Evolutionary conservation across 2,113 vertebrate genomes (phyloP).

Genomic region (Brachyhypopomus gauderio): DNA sequence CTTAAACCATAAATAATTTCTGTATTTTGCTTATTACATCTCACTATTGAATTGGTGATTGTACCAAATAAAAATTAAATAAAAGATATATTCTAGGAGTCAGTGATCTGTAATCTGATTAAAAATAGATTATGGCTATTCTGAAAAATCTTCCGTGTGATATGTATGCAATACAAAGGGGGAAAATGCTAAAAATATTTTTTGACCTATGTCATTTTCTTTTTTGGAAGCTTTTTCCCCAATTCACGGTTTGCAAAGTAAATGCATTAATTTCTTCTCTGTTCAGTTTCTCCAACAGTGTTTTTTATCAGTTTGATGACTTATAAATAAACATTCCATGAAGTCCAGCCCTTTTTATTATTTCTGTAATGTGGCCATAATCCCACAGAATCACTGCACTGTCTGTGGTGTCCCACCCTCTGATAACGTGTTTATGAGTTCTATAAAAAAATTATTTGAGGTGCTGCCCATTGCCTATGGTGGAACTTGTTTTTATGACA

Average conservation of each 20-base stretch:
- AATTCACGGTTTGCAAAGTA: background rate
- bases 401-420: conserved; percentile 29
- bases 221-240: too few relatives aligned
- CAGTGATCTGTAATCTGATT: too few relatives aligned
- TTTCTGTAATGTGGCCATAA: conserved; percentile 15
- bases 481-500: conserved; percentile 3
- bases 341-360: conserved; percentile 6
- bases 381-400: conserved; percentile 32
- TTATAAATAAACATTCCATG: background rate
- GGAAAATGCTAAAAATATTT: too few relatives aligned
- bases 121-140: too few relatives aligned
- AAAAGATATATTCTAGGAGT: too few relatives aligned
- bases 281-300: background rate
- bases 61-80: too few relatives aligned
- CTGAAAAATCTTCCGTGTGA: too few relatives aligned
- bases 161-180: too few relatives aligned
- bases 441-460: conserved; percentile 40
- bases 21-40: background rate
- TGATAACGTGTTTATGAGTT: conserved; percentile 49
- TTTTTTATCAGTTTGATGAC: too few relatives aligned
- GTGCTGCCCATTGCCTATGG: background rate
- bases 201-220: too few relatives aligned
- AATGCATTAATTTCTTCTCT: conserved; percentile 7
- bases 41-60: background rate
- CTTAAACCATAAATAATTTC: background rate